These are phyloP conservation scores for Rhizomys pruinosus DNA, from an alignment of 2,113 vertebrate genomes.

Conservation along the genomic window DNA sequence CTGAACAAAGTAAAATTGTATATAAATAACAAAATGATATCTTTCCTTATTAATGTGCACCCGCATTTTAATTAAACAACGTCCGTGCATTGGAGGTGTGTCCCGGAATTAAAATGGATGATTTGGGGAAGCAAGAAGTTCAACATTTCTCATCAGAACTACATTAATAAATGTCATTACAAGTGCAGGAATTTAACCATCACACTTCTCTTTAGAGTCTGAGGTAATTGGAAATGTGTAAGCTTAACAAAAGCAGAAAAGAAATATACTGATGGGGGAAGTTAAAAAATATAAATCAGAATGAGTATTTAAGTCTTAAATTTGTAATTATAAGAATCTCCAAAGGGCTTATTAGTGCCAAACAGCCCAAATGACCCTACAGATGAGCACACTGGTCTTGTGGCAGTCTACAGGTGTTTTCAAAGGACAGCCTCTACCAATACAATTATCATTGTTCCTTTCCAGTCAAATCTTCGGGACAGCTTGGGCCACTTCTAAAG, in stretches of 20 bases:
- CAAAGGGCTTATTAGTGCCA: slow-evolving; percentile 83
- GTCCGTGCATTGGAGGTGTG: slow-evolving; percentile 78
- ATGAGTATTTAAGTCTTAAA: slow-evolving; percentile 85
- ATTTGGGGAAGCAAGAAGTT: slow-evolving; percentile 76
- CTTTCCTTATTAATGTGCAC: slow-evolving; percentile 84
- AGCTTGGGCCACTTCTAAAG: slow-evolving; percentile 72
- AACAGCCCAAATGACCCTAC: slow-evolving; percentile 63
- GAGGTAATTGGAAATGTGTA: slow-evolving; percentile 82
- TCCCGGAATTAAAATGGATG: slow-evolving; percentile 81
- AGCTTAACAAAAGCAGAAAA: slow-evolving; percentile 79
- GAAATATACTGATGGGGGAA: slow-evolving; percentile 84
- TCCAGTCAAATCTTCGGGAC: slow-evolving; percentile 78
- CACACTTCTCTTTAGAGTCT: slow-evolving; percentile 83
- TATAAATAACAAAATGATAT: slow-evolving; percentile 87
- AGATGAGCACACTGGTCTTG: slow-evolving; percentile 77
- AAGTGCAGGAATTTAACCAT: slow-evolving; percentile 86
- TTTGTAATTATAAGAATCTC: slow-evolving; percentile 85
- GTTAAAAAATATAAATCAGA: slow-evolving; percentile 84
- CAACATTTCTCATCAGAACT: slow-evolving; percentile 83
- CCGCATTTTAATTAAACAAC: slow-evolving; percentile 87
- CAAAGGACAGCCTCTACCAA: slow-evolving; percentile 60
- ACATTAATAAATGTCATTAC: slow-evolving; percentile 87
- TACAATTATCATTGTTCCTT: slow-evolving; percentile 64
- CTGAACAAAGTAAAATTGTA: slow-evolving; percentile 85
- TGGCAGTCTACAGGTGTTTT: slow-evolving; percentile 78